These are phyloP conservation scores for Nesospiza acunhae DNA, from an alignment of 2,113 vertebrate genomes.

Conservation along the genomic window DNA sequence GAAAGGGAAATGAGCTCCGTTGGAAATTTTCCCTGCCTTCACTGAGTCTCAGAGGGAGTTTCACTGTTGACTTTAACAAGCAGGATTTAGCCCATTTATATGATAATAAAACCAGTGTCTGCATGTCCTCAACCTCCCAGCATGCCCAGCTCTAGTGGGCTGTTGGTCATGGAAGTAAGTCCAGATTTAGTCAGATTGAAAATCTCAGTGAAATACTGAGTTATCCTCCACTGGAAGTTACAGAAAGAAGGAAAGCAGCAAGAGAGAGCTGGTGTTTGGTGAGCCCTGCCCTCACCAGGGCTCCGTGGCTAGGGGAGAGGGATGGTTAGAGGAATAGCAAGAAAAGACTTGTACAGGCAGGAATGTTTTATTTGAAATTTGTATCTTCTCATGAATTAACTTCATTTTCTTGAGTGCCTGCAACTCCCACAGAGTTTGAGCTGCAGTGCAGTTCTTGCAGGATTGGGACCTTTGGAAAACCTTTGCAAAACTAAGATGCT, in stretches of 20 bases:
- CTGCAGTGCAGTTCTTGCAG: neutral
- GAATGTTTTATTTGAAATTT: constrained; percentile 24
- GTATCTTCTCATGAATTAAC: neutral
- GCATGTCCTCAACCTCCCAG: neutral
- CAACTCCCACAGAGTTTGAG: neutral
- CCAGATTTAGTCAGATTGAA: neutral
- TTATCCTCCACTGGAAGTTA: neutral
- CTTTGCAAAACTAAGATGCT: neutral
- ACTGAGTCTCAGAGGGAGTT: neutral
- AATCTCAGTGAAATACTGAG: neutral
- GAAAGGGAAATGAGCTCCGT: neutral
- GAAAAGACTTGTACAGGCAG: constrained; percentile 16
- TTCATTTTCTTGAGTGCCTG: neutral
- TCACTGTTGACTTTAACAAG: neutral
- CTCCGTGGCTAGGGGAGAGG: neutral
- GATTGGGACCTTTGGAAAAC: neutral
- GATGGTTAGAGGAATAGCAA: neutral
- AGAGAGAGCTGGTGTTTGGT: neutral
- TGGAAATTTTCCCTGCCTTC: constrained; percentile 1
- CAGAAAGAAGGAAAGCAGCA: neutral
- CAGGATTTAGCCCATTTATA: constrained; percentile 1
- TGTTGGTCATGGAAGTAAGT: neutral
- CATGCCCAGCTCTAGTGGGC: neutral
- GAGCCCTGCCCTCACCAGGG: neutral
- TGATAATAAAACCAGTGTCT: constrained; percentile 13